phyloP scores from a whole-genome alignment of 2,113 vertebrate species.

The Cynopterus brachyotis region DNA sequence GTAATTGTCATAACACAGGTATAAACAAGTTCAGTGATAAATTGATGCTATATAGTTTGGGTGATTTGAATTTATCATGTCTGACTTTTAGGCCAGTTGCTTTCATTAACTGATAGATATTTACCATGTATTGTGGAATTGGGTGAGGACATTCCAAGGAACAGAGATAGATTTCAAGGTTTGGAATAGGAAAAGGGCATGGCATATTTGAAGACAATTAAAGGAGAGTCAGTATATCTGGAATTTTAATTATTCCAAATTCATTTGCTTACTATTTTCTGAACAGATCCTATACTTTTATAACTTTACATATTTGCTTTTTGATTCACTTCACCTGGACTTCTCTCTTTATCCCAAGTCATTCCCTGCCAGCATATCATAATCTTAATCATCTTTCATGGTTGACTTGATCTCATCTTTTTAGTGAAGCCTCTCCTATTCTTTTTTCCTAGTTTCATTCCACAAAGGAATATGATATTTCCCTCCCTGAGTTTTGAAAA shows the following conservation, averaged over 20 bases:
- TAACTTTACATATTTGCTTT: background rate
- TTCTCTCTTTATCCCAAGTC: background rate
- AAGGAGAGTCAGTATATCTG: background rate
- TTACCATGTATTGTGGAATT: background rate
- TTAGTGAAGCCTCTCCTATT: background rate
- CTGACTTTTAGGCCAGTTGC: background rate
- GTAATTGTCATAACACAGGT: background rate
- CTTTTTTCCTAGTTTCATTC: background rate
- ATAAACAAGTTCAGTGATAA: background rate
- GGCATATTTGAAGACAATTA: background rate
- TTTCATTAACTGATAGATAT: background rate
- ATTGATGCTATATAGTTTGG: background rate
- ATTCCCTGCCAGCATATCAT: background rate
- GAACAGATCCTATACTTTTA: background rate
- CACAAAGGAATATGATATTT: background rate
- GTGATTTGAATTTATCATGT: background rate
- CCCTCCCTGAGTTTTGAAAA: background rate
- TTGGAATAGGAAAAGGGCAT: background rate
- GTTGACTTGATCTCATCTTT: background rate
- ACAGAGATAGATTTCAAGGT: background rate
- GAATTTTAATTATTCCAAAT: constrained; percentile 28
- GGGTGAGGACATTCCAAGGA: background rate
- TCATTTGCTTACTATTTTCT: constrained; percentile 18
- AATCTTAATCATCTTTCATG: constrained; percentile 4
- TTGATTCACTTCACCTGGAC: background rate